A percentile compares a stretch with the other conserved stretches of the same genome.
phyloP scores from a whole-genome alignment of 2,797 vertebrate species.

The Sciurus carolinensis region DNA sequence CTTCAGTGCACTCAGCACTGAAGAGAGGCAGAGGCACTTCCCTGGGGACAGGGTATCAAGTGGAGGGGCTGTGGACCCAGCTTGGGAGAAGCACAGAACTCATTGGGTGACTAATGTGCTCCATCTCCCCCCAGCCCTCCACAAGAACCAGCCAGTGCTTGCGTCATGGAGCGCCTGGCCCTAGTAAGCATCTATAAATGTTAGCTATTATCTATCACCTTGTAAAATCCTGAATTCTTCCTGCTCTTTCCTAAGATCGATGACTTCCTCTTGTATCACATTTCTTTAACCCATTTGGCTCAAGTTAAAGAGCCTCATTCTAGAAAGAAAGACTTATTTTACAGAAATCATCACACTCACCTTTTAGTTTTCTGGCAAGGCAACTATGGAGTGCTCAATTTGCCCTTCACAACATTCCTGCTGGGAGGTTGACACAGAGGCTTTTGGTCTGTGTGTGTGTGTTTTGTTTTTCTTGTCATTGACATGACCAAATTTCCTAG shows the following conservation, averaged over 20 bases:
- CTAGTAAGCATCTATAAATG: neutral
- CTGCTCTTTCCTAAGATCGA: neutral
- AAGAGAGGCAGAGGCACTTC: neutral
- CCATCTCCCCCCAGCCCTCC: neutral
- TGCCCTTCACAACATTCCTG: neutral
- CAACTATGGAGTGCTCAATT: neutral
- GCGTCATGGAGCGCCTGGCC: neutral
- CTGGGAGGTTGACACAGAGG: neutral
- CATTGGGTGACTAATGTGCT: too few species aligned
- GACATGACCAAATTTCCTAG: neutral
- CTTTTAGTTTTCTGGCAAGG: neutral
- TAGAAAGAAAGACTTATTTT: neutral
- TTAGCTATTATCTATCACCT: neutral
- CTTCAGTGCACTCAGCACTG: neutral
- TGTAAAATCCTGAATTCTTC: slow-evolving; percentile 23
- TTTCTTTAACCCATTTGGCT: neutral
- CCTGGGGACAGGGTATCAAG: too few species aligned
- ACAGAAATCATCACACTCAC: neutral
- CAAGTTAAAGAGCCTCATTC: neutral
- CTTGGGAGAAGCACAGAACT: neutral
- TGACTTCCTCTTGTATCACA: neutral
- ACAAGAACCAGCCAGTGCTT: fast-evolving
- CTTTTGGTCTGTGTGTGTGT: neutral
- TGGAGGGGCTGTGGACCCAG: neutral
- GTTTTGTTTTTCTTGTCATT: neutral